A percentile compares a stretch with the other conserved stretches of the same genome.
Conservation (phyloP, 2,113 vertebrate genomes). For the Sinocyclocheilus rhinocerous region DNA sequence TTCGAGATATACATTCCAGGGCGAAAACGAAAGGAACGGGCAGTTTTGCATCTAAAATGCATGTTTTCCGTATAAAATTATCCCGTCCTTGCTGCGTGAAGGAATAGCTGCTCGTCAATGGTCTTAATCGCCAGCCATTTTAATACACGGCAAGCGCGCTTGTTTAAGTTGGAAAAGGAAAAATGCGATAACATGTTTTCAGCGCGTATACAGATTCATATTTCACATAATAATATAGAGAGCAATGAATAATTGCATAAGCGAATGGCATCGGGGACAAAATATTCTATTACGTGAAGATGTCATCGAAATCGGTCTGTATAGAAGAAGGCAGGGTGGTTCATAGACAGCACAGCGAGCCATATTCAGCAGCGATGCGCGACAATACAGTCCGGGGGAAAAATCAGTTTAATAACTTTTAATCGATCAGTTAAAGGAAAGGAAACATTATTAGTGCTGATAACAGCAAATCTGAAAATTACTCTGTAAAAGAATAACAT, state of each 20-base stretch:
- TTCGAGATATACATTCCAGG: slow-evolving; percentile 59
- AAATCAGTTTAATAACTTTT: slow-evolving; percentile 57
- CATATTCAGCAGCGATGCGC: slow-evolving; percentile 61
- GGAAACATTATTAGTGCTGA: neutral
- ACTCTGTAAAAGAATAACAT: neutral
- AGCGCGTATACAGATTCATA: neutral
- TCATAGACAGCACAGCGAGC: slow-evolving; percentile 52
- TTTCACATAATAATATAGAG: slow-evolving; percentile 33
- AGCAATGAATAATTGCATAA: slow-evolving; percentile 35
- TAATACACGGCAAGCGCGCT: slow-evolving; percentile 68
- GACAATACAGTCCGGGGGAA: slow-evolving; percentile 52
- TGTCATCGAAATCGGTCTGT: slow-evolving; percentile 48
- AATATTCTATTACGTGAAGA: neutral
- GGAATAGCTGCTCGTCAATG: slow-evolving; percentile 70
- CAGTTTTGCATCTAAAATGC: neutral
- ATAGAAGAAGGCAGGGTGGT: slow-evolving; percentile 55
- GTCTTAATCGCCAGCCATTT: slow-evolving; percentile 84
- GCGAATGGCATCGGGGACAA: slow-evolving; percentile 17
- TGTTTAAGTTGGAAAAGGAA: slow-evolving; percentile 29
- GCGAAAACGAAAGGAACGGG: slow-evolving; percentile 61
- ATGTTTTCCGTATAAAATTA: slow-evolving; percentile 17
- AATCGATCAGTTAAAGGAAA: slow-evolving; percentile 3
- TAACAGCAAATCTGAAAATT: neutral
- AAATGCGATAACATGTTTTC: slow-evolving; percentile 38
- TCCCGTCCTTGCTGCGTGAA: slow-evolving; percentile 40